Percentiles rank a stretch among this genome's conserved stretches.
Evolutionary conservation across 2,888 invertebrate genomes (phyloP).

Genomic region (Eupeodes latifasciatus): DNA sequence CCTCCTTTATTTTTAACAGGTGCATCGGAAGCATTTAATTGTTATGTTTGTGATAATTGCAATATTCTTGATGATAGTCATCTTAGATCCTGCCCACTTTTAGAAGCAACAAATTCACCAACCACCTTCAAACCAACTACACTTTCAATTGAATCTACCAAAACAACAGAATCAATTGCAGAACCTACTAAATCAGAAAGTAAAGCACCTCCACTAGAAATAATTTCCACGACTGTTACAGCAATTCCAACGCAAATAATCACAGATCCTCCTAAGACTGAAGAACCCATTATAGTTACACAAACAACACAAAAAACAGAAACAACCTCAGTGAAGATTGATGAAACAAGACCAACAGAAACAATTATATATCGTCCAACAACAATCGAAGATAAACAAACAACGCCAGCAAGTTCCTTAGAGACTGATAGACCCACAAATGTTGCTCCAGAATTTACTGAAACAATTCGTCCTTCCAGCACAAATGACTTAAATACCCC

Average conservation of each 20-base stretch:
- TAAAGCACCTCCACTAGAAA: not conserved
- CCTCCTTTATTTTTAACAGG: not conserved
- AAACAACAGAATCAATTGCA: not conserved
- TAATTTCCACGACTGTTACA: not conserved
- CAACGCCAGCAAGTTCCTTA: not conserved
- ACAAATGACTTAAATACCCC: not conserved
- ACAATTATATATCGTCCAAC: not conserved
- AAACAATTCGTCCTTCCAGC: not conserved
- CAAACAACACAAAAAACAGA: not conserved
- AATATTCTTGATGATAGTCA: conserved; percentile 48
- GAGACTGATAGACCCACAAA: not conserved
- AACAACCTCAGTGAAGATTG: not conserved
- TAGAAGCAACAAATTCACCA: not conserved
- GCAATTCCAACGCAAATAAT: not conserved
- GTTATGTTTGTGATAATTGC: conserved; percentile 79
- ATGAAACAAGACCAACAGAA: not conserved
- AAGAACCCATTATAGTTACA: not conserved
- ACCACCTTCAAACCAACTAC: not conserved
- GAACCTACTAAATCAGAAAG: not conserved
- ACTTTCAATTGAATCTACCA: not conserved
- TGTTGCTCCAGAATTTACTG: not conserved
- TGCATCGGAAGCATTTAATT: conserved; percentile 72
- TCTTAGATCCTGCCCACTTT: conserved; percentile 41
- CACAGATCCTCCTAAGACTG: not conserved
- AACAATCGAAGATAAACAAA: not conserved